Conservation (phyloP, 2,113 vertebrate genomes). For the Myotis brandtii region DNA sequence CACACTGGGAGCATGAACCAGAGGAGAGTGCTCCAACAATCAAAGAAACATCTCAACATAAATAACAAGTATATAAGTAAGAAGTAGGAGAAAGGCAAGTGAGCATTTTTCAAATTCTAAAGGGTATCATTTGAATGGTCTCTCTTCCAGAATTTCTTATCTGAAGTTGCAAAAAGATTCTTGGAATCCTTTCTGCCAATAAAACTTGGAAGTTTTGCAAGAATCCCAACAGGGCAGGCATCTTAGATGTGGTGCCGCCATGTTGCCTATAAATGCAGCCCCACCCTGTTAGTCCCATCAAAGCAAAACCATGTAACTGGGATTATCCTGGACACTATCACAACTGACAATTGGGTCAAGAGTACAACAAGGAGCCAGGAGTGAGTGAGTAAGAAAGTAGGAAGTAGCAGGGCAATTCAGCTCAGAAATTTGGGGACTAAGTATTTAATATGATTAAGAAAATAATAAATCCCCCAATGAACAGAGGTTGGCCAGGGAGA, state of each 20-base stretch:
- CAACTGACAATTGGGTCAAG: neutral
- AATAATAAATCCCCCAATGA: slow-evolving; percentile 7
- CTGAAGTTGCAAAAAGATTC: slow-evolving; percentile 35
- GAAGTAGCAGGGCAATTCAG: neutral
- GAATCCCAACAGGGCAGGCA: neutral
- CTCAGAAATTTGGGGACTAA: neutral
- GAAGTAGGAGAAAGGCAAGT: neutral
- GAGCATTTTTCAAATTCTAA: slow-evolving; percentile 33
- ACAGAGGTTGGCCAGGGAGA: neutral
- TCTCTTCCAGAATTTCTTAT: slow-evolving; percentile 55
- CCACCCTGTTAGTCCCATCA: neutral
- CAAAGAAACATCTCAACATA: neutral
- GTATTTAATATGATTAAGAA: neutral
- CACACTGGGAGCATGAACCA: neutral
- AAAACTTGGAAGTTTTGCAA: neutral
- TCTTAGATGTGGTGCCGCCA: neutral
- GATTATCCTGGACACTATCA: neutral
- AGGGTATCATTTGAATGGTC: neutral
- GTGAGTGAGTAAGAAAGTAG: neutral
- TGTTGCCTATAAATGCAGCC: neutral
- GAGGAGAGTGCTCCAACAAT: neutral
- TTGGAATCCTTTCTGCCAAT: neutral
- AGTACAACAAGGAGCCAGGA: neutral
- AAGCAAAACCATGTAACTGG: neutral
- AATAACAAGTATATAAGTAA: neutral